These are phyloP conservation scores for Helarctos malayanus DNA, from an alignment of 2,797 vertebrate genomes.

Conservation along the genomic window DNA sequence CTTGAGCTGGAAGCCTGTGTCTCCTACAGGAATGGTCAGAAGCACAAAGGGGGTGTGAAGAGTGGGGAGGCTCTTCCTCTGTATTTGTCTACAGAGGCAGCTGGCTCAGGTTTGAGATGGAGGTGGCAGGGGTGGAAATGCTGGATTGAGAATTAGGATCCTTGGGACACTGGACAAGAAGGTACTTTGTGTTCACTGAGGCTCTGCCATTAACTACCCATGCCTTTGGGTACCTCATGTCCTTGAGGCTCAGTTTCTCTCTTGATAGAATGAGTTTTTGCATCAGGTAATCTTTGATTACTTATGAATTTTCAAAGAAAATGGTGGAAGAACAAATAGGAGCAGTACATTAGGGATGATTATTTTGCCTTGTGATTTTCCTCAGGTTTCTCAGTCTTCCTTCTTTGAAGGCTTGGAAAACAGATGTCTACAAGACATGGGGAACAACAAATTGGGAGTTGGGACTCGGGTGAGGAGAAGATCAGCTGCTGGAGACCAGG, in stretches of 20 bases:
- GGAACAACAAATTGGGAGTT: background rate
- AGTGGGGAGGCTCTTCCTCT: background rate
- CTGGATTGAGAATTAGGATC: background rate
- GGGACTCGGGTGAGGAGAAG: background rate
- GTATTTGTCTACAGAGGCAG: background rate
- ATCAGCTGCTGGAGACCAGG: background rate
- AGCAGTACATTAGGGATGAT: background rate
- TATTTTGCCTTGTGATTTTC: background rate
- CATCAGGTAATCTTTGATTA: background rate
- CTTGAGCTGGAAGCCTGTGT: background rate
- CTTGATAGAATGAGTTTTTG: conserved; percentile 12
- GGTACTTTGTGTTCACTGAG: background rate
- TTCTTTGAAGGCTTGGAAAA: background rate
- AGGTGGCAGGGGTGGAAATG: background rate
- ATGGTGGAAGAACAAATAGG: background rate
- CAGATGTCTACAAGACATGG: too few relatives aligned
- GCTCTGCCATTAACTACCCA: background rate
- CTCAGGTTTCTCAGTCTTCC: background rate
- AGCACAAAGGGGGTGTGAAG: background rate
- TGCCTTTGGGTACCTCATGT: background rate
- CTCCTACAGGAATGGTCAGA: background rate
- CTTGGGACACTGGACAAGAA: background rate
- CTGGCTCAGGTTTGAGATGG: background rate
- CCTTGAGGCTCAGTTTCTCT: background rate
- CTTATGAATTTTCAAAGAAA: conserved; percentile 15